These are phyloP conservation scores for Globodera ellingtonae DNA, from an alignment of 1,140 invertebrate genomes.

Conservation along the genomic window DNA sequence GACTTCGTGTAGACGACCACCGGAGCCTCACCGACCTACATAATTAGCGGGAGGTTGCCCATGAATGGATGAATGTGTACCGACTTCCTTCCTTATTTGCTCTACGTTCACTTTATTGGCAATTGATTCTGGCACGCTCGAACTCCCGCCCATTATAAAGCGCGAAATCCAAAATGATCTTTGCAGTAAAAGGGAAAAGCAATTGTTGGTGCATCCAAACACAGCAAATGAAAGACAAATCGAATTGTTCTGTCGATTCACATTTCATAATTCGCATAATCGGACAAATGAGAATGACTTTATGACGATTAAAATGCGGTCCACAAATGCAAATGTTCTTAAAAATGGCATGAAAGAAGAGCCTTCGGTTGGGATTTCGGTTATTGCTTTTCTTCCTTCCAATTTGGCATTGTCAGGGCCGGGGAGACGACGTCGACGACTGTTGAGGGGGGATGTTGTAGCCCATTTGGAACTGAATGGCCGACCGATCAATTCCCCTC, in stretches of 20 bases:
- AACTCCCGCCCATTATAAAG: not conserved
- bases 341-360: not conserved
- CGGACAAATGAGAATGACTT: too few species aligned
- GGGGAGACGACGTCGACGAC: conserved; percentile 30
- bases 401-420: not conserved
- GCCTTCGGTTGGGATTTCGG: not conserved
- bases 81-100: conserved; percentile 28
- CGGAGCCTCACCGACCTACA: conserved; percentile 45
- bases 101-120: conserved; percentile 33
- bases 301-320: too few species aligned
- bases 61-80: conserved; percentile 4
- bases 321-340: too few species aligned
- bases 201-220: too few species aligned
- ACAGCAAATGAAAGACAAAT: not conserved
- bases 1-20: conserved; percentile 52
- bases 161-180: not conserved
- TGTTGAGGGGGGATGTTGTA: conserved; percentile 29
- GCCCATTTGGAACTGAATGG: conserved; percentile 37
- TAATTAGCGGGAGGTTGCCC: not conserved
- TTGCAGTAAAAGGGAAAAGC: not conserved
- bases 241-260: too few species aligned
- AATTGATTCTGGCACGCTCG: not conserved
- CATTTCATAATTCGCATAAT: too few species aligned
- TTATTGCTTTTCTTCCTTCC: not conserved
- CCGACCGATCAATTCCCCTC: not conserved